Conservation (phyloP, 2,888 invertebrate genomes). For the Trissolcus japonicus region DNA sequence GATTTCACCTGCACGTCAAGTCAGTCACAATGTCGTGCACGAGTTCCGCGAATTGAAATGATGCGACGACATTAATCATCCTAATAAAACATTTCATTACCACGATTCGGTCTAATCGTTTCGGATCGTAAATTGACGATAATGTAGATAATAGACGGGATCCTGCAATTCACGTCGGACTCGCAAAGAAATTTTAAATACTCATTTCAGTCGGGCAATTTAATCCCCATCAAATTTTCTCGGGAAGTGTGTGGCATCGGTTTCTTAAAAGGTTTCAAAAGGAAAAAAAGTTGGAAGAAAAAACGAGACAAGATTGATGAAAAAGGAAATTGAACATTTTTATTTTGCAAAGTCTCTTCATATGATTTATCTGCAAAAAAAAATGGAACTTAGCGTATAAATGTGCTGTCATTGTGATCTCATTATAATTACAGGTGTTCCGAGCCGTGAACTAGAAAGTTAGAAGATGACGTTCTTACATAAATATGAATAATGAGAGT, state of each 20-base stretch:
- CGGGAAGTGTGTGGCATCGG: too few relatives aligned
- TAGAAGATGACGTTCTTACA: slow-evolving; percentile 41
- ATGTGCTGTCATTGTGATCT: slow-evolving; percentile 51
- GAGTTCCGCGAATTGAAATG: not conserved
- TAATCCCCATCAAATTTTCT: too few relatives aligned
- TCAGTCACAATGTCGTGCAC: slow-evolving; percentile 32
- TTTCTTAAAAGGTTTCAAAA: too few relatives aligned
- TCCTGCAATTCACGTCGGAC: too few relatives aligned
- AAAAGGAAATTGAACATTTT: not conserved
- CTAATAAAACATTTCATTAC: slow-evolving; percentile 4
- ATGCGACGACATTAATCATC: slow-evolving; percentile 12
- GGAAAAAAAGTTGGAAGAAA: not conserved
- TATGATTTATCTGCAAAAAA: slow-evolving; percentile 31
- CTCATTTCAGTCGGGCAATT: too few relatives aligned
- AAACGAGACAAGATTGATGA: not conserved
- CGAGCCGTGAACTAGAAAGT: slow-evolving; percentile 37
- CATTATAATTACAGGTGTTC: slow-evolving; percentile 45
- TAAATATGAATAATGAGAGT: slow-evolving; percentile 45
- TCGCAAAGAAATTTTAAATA: too few relatives aligned
- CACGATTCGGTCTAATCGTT: not conserved
- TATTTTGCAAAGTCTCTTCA: slow-evolving; percentile 1
- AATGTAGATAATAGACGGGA: too few relatives aligned
- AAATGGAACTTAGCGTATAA: slow-evolving; percentile 37
- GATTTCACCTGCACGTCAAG: slow-evolving; percentile 45
- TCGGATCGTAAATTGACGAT: too few relatives aligned